Conservation (phyloP, 1,140 invertebrate species). For the Episyrphus balteatus region DNA sequence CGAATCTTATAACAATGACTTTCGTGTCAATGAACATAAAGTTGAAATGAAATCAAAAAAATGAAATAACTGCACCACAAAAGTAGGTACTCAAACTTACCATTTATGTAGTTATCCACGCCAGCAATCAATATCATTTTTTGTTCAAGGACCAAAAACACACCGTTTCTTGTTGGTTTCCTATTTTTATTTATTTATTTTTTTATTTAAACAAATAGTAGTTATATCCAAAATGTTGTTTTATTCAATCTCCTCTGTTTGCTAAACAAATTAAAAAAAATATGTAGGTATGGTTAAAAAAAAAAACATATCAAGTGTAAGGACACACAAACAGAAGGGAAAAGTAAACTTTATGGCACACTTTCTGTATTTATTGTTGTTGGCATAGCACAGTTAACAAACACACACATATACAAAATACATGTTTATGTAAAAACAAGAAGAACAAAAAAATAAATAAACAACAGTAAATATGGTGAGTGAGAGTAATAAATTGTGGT, state of each 20-base stretch:
- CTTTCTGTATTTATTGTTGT: too few species aligned
- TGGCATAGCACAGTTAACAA: too few species aligned
- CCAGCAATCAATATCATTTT: conserved; percentile 36
- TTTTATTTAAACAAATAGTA: not conserved
- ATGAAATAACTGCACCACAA: not conserved
- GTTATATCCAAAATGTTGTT: not conserved
- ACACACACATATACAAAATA: too few species aligned
- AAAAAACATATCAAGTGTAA: too few species aligned
- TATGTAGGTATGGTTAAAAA: not conserved
- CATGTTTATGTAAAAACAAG: too few species aligned
- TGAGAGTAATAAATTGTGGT: too few species aligned
- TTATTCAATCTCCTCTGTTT: not conserved
- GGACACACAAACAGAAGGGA: too few species aligned
- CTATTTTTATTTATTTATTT: too few species aligned
- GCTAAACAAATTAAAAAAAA: not conserved
- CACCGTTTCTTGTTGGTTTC: too few species aligned
- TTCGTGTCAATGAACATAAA: not conserved
- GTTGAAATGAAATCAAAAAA: not conserved
- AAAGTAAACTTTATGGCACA: too few species aligned
- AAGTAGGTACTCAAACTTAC: conserved; percentile 13
- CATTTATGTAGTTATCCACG: conserved; percentile 31
- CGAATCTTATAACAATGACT: not conserved
- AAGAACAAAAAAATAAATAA: too few species aligned
- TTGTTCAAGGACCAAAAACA: conserved; percentile 2
- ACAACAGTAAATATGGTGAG: too few species aligned